Evolutionary conservation across 2,113 vertebrate species (phyloP).

Genomic region (Cyanocitta stelleri): DNA sequence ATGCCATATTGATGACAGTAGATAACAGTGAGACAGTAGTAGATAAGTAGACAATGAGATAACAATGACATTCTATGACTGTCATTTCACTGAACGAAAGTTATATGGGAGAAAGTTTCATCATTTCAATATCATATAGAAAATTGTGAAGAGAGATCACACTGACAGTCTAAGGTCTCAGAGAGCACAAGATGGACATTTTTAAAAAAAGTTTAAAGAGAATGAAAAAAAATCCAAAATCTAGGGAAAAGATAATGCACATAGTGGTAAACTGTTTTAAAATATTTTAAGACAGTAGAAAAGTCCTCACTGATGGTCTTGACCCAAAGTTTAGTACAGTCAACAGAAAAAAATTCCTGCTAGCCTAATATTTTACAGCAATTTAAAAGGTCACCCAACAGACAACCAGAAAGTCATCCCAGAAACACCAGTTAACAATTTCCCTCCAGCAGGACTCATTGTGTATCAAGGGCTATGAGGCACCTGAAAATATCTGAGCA

Average conservation of each 20-base stretch:
- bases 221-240: neutral
- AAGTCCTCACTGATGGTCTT: neutral
- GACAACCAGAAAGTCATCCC: neutral
- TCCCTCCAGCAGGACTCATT: neutral
- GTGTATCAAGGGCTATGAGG: neutral
- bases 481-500: neutral
- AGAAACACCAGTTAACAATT: conserved; percentile 10
- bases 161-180: neutral
- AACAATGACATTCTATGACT: neutral
- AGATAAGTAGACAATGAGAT: neutral
- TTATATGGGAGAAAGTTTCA: neutral
- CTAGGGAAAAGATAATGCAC: neutral
- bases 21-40: neutral
- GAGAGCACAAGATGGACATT: neutral
- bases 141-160: neutral
- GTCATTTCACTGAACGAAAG: neutral
- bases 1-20: neutral
- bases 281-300: neutral
- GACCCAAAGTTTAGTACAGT: neutral
- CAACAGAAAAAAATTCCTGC: neutral
- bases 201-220: neutral
- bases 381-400: neutral
- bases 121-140: neutral
- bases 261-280: neutral
- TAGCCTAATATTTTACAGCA: neutral